These are phyloP conservation scores for Hybognathus amarus DNA, from an alignment of 2,797 vertebrate genomes.

Conservation along the genomic window DNA sequence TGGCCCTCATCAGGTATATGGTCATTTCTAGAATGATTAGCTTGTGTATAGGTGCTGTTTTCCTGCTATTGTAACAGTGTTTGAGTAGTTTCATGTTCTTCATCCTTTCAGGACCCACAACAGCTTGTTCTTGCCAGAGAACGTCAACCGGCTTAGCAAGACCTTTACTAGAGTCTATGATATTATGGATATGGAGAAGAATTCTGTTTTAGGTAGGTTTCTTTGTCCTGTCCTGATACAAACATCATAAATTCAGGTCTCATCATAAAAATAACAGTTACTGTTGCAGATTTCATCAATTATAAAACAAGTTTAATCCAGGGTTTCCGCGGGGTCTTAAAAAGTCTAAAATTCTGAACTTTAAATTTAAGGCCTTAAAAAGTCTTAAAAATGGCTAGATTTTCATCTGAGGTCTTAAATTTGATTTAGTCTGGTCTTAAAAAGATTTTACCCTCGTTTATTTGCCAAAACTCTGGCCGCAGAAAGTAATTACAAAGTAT, in stretches of 20 bases:
- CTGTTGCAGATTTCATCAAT: background rate
- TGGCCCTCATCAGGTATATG: conserved; percentile 88
- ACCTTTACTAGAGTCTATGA: conserved; percentile 86
- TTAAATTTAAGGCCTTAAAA: no score
- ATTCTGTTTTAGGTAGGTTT: conserved; percentile 87
- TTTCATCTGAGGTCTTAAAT: no score
- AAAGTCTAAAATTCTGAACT: no score
- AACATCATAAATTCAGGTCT: background rate
- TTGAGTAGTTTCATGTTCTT: background rate
- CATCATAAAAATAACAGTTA: background rate
- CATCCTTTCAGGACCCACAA: conserved; percentile 86
- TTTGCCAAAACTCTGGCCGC: no score
- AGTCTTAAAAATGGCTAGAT: no score
- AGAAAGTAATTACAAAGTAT: no score
- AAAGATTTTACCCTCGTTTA: no score
- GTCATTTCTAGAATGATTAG: background rate
- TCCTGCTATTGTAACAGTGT: background rate
- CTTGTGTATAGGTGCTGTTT: background rate
- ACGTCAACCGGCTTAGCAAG: conserved; percentile 86
- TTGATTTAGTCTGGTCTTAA: no score
- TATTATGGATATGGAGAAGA: conserved; percentile 91
- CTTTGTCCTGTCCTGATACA: background rate
- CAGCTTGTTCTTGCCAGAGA: conserved; percentile 89
- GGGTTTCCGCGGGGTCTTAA: no score
- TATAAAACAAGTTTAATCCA: background rate